These are phyloP conservation scores for Aurelia coerulea DNA, from an alignment of 30 jellyfish, hydroid and myxozoan species.

Conservation along the genomic window DNA sequence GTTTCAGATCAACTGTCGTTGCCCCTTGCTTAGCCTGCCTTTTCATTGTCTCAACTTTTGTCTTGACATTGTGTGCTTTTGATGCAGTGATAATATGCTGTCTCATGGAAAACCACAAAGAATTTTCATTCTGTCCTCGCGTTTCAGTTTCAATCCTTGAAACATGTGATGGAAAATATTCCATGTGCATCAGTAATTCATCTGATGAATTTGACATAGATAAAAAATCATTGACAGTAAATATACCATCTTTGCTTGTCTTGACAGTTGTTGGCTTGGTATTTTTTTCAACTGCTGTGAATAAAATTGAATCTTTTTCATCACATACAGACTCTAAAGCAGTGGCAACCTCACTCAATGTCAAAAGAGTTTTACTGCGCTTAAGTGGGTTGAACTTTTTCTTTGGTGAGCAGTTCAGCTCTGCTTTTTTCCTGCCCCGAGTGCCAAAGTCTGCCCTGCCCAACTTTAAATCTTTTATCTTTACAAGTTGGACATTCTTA, in stretches of 20 bases:
- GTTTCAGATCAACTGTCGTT: background rate
- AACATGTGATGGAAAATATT: background rate
- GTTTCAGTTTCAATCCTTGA: background rate
- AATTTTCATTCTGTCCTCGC: slow-evolving; percentile 18
- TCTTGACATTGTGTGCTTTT: slow-evolving; percentile 44
- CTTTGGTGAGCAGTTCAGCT: slow-evolving; percentile 41
- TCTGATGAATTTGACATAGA: background rate
- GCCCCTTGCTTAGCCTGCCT: background rate
- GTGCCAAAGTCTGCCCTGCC: slow-evolving; percentile 23
- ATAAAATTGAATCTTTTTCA: slow-evolving; percentile 2
- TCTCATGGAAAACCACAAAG: background rate
- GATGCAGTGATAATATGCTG: slow-evolving; percentile 67
- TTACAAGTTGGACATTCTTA: slow-evolving; percentile 20
- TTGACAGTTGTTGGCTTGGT: background rate
- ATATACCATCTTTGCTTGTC: slow-evolving; percentile 1
- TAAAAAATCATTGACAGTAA: slow-evolving; percentile 3
- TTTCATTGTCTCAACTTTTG: slow-evolving; percentile 12
- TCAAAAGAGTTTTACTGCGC: background rate
- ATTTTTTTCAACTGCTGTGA: slow-evolving; percentile 30
- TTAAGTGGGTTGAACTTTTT: slow-evolving; percentile 20
- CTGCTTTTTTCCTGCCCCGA: slow-evolving; percentile 29
- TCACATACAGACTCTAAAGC: slow-evolving; percentile 19
- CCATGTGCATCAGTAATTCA: slow-evolving; percentile 12
- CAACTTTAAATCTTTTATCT: slow-evolving; percentile 25
- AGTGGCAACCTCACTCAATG: slow-evolving; percentile 15